Percentiles rank a stretch among this genome's conserved stretches.
phyloP scores from a whole-genome alignment of 2,797 vertebrate species.

The Diplodus puntazzo region DNA sequence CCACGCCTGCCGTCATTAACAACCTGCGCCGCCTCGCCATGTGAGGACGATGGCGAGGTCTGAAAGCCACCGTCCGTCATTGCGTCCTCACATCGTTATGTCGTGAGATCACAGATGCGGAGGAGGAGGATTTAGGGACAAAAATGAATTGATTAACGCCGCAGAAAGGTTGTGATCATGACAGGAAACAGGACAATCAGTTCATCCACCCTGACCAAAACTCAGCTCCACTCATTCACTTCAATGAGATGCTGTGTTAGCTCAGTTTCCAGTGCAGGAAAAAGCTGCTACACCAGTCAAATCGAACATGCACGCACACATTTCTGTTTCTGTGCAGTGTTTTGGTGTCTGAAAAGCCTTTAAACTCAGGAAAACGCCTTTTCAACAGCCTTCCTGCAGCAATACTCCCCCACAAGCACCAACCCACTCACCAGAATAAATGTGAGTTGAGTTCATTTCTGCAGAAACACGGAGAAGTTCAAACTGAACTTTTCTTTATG shows the following conservation, averaged over 20 bases:
- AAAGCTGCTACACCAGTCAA: not conserved
- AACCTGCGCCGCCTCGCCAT: slow-evolving; percentile 54
- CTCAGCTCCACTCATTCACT: not conserved
- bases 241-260: not conserved
- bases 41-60: slow-evolving; percentile 42
- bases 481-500: too few species aligned
- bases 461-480: too few species aligned
- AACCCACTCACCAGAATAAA: too few species aligned
- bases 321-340: not conserved
- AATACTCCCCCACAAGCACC: too few species aligned
- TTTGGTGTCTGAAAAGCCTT: not conserved
- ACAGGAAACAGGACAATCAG: not conserved
- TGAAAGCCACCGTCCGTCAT: slow-evolving; percentile 20
- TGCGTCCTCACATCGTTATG: slow-evolving; percentile 58
- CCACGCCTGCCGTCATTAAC: slow-evolving; percentile 28
- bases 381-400: too few species aligned
- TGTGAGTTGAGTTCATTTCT: too few species aligned
- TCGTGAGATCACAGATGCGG: slow-evolving; percentile 59
- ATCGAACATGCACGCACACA: not conserved
- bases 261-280: not conserved
- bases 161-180: slow-evolving; percentile 22
- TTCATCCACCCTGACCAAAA: not conserved
- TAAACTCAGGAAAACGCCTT: not conserved
- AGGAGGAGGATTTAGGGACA: not conserved
- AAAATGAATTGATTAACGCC: slow-evolving; percentile 3